Evolutionary conservation across 2,113 vertebrate species (phyloP).

Genomic region (Chrysemys picta): DNA sequence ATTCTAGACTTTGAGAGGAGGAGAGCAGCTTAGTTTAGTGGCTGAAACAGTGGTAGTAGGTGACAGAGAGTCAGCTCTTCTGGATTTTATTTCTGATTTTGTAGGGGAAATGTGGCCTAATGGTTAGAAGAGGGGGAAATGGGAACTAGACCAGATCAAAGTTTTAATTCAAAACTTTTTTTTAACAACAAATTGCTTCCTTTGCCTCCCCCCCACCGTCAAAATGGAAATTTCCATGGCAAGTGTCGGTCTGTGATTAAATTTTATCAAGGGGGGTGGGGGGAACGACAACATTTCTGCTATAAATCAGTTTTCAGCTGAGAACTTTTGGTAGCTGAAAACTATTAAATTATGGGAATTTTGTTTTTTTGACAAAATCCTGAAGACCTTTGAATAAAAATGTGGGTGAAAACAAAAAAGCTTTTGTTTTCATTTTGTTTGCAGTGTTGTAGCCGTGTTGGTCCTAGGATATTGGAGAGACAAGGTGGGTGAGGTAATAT

Average conservation of each 20-base stretch:
- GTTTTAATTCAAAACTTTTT: neutral
- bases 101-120: neutral
- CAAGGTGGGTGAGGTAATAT: neutral
- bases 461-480: neutral
- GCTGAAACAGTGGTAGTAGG: neutral
- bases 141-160: neutral
- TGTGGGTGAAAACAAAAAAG: rapidly evolving
- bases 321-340: neutral
- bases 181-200: neutral
- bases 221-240: neutral
- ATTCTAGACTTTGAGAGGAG: neutral
- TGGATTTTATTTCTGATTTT: neutral
- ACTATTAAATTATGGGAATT: neutral
- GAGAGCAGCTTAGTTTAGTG: neutral
- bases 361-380: neutral
- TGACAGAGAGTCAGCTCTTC: neutral
- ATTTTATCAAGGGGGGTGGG: neutral
- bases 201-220: too few species aligned
- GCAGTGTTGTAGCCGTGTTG: neutral
- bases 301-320: neutral
- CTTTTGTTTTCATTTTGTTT: neutral
- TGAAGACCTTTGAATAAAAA: neutral
- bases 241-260: neutral
- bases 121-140: neutral
- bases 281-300: neutral